Evolutionary conservation across 1,140 invertebrate species (phyloP), one percentile per base, ranked within the genome.

Genomic region (Piezodorus guildinii): DNA sequence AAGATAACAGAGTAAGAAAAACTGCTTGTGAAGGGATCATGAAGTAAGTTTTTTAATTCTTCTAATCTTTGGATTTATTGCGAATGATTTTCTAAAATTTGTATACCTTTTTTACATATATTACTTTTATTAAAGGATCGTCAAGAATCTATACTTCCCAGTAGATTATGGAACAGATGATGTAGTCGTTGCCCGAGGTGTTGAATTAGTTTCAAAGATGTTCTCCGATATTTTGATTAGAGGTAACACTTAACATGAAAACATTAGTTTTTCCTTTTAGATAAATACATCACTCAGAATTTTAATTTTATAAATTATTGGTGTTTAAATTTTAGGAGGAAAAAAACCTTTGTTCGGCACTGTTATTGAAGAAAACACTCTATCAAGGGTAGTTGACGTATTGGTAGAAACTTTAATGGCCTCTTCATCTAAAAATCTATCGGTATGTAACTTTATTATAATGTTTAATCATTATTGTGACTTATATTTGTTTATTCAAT

Each of bases 1-100:
- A 85, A 68, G 90, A 94, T 73, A 80, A 80, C 60, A 79, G 89
- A 73, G 88, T 94, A 9, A 76, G 91, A 62, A 80, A 81, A 68
- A 83, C 88, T 16, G 82, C 88, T 4, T 79, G 84, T 10, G 74
- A 77, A 49, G 78, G 85, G 17, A 79, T 92, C 68, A 74, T 83
- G 17, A 85, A 77, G 88, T 92, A 78, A 77, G 39, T 60, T 39
- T 61, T 30, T 30, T 3, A 5, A 45, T 19, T 8, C 3, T 61
- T 46, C 2, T 17, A 44, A 45, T 45, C 44, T 61, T 34, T 14
- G 2, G 16, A 60, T 3, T 19, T 60, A 12, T 30, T 16, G 4
- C 14, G 15, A 23, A 15, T 45, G 4, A 62, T 15, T n/a, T 17
- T n/a, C 27, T 60, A 23, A 44, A 4, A 8, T 16, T 5, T 49